These are phyloP conservation scores for Caenorhabditis sinica DNA, from an alignment of 2,888 invertebrate species.

Conservation along the genomic window DNA sequence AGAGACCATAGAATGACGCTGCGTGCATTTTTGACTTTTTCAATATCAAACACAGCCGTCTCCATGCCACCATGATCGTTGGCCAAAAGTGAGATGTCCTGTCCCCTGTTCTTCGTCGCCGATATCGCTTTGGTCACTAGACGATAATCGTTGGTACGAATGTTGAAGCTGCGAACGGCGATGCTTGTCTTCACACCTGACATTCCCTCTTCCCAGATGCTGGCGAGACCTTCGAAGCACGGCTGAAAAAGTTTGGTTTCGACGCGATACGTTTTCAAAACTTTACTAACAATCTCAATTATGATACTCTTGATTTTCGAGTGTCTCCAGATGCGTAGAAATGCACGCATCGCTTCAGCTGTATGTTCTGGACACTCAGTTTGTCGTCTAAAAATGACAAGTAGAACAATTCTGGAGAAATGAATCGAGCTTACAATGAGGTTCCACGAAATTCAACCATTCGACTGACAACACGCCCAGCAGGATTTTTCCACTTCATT, in stretches of 20 bases:
- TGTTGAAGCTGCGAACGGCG: slow-evolving; percentile 52
- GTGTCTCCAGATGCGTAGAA: slow-evolving; percentile 51
- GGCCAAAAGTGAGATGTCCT: slow-evolving; percentile 50
- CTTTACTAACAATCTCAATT: slow-evolving; percentile 62
- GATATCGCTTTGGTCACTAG: slow-evolving; percentile 40
- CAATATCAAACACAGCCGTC: slow-evolving; percentile 56
- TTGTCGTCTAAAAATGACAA: slow-evolving; percentile 51
- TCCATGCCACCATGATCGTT: slow-evolving; percentile 62
- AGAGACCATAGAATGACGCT: slow-evolving; percentile 64
- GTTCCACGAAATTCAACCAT: slow-evolving; percentile 61
- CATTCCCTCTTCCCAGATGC: slow-evolving; percentile 54
- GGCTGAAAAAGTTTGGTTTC: slow-evolving; percentile 47
- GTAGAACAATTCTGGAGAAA: no score
- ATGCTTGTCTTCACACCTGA: slow-evolving; percentile 35
- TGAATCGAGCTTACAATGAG: slow-evolving; percentile 19
- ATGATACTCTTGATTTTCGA: slow-evolving; percentile 57
- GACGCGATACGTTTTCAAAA: background rate
- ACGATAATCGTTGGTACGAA: slow-evolving; percentile 64
- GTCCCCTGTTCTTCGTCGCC: slow-evolving; percentile 37
- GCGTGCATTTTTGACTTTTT: slow-evolving; percentile 54
- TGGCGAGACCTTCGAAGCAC: slow-evolving; percentile 65
- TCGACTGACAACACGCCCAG: slow-evolving; percentile 50
- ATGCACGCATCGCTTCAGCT: slow-evolving; percentile 51
- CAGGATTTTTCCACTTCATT: slow-evolving; percentile 59
- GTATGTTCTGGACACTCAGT: slow-evolving; percentile 63